Evolutionary conservation across 1,140 invertebrate species (phyloP).

Genomic region (Xylocopa sonorina): DNA sequence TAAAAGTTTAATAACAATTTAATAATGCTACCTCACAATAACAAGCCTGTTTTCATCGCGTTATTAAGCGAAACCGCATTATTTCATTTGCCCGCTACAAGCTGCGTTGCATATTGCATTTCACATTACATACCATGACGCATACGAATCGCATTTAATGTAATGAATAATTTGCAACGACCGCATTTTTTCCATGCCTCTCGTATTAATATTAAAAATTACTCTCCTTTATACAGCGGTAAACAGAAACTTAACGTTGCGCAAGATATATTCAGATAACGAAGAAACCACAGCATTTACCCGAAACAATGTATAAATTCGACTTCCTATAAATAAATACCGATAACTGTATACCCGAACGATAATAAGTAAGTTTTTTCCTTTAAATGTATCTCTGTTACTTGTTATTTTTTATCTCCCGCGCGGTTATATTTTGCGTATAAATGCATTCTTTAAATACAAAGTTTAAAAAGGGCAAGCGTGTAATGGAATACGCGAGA

Average conservation of each 20-base stretch:
- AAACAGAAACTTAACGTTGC: background rate
- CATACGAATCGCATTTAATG: constrained; percentile 19
- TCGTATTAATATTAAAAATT: constrained; percentile 20
- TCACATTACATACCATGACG: background rate
- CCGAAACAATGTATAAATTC: background rate
- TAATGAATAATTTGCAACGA: constrained; percentile 26
- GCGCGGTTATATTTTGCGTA: too few relatives aligned
- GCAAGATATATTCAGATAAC: constrained; percentile 1
- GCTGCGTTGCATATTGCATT: constrained; percentile 1
- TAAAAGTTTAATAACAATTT: background rate
- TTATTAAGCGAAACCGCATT: background rate
- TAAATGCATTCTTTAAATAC: too few relatives aligned
- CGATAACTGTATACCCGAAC: background rate
- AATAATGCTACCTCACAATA: background rate
- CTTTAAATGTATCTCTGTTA: background rate
- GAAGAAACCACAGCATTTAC: background rate
- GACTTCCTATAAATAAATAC: background rate
- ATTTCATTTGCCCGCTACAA: background rate
- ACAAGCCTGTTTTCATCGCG: background rate
- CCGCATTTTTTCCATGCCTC: background rate
- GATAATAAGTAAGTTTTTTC: background rate
- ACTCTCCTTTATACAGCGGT: constrained; percentile 1
- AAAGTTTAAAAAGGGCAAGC: too few relatives aligned
- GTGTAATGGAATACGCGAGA: too few relatives aligned
- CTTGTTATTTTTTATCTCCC: too few relatives aligned